phyloP scores from a whole-genome alignment of 1,140 invertebrate species.

The Holotrichia oblita region DNA sequence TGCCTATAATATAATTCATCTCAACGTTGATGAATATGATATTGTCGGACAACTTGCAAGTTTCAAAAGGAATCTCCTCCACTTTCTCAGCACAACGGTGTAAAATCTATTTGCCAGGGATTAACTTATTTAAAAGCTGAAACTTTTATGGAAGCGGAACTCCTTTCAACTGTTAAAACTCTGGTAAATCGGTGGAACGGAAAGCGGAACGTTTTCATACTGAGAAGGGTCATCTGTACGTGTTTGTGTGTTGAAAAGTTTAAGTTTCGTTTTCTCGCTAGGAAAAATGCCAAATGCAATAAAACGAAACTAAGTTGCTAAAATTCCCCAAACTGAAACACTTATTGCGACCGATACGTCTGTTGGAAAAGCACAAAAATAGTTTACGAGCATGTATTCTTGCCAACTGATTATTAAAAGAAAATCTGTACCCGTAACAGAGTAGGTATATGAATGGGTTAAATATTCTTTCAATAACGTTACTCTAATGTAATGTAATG shows the following conservation, averaged over 20 bases:
- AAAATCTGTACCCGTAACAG: too few relatives aligned
- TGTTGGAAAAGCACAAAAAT: not conserved
- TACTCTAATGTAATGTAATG: too few relatives aligned
- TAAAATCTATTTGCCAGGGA: not conserved
- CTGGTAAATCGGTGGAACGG: slow-evolving; percentile 10
- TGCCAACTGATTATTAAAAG: not conserved
- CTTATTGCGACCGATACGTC: not conserved
- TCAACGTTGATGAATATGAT: not conserved
- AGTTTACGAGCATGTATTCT: not conserved
- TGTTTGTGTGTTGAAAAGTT: slow-evolving; percentile 3
- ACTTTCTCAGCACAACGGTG: not conserved
- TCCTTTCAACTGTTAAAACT: slow-evolving; percentile 17
- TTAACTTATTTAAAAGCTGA: slow-evolving; percentile 17
- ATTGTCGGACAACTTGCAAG: not conserved
- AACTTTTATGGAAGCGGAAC: not conserved
- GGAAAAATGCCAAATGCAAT: slow-evolving; percentile 20
- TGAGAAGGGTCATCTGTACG: not conserved
- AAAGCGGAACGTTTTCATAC: not conserved
- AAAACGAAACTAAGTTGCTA: slow-evolving; percentile 11
- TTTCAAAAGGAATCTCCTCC: not conserved
- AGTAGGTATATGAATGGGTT: too few relatives aligned
- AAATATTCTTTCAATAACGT: too few relatives aligned
- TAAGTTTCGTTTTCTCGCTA: slow-evolving; percentile 12
- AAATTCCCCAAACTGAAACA: not conserved
- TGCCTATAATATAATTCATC: not conserved